Conservation (phyloP, 2,888 invertebrate species). For the Portevinia maculata region DNA sequence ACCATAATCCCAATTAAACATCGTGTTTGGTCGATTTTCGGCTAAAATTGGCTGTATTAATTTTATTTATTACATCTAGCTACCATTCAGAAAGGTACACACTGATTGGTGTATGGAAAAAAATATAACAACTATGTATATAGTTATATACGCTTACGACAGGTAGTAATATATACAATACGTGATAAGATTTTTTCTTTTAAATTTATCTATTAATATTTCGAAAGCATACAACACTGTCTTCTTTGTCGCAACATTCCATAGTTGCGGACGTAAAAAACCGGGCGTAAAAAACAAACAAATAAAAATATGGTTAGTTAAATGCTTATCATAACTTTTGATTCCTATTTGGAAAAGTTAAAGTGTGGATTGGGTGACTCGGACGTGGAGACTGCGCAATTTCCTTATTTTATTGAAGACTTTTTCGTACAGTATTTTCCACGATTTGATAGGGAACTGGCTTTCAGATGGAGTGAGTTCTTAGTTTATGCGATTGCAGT, state of each 20-base stretch:
- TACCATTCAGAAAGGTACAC: no score
- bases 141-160: no score
- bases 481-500: background rate
- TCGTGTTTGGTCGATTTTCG: no score
- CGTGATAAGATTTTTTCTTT: no score
- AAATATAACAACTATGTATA: no score
- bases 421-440: conserved; percentile 4
- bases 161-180: no score
- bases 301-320: conserved; percentile 20
- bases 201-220: no score
- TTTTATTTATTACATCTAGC: no score
- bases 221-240: no score
- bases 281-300: background rate
- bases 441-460: background rate
- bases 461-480: conserved; percentile 10
- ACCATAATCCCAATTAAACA: no score
- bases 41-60: no score
- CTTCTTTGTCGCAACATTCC: conserved; percentile 10
- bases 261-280: background rate
- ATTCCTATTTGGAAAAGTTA: conserved; percentile 9
- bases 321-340: conserved; percentile 48
- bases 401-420: conserved; percentile 3
- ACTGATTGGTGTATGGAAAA: no score
- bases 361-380: conserved; percentile 5
- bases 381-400: conserved; percentile 4